These are phyloP conservation scores for Eufriesea mexicana DNA, from an alignment of 1,140 invertebrate species.

Conservation along the genomic window DNA sequence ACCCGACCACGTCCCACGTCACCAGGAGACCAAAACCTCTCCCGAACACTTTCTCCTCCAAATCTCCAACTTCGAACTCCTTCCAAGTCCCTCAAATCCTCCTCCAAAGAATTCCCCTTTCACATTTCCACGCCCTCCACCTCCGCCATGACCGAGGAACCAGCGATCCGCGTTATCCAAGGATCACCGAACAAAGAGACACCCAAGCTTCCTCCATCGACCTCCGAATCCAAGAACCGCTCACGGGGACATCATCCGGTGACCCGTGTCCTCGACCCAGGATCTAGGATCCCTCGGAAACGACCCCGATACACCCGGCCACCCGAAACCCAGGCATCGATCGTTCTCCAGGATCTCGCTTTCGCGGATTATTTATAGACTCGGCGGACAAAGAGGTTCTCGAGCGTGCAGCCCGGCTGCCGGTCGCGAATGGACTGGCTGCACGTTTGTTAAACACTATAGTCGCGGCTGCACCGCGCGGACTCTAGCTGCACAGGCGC, in stretches of 20 bases:
- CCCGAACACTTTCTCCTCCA: background rate
- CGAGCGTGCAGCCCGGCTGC: slow-evolving; percentile 73
- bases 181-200: background rate
- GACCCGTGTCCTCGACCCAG: too few species aligned
- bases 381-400: slow-evolving; percentile 67
- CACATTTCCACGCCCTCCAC: background rate
- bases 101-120: background rate
- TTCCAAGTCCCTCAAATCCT: too few species aligned
- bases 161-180: background rate
- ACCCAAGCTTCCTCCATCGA: background rate
- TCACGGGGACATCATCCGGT: background rate
- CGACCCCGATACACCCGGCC: background rate
- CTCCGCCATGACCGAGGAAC: background rate
- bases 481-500: slow-evolving; percentile 65
- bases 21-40: background rate
- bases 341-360: slow-evolving; percentile 18
- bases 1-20: background rate
- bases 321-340: background rate
- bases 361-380: slow-evolving; percentile 53
- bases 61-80: too few species aligned
- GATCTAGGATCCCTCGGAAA: too few species aligned
- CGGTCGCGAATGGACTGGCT: slow-evolving; percentile 77
- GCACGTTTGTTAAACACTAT: slow-evolving; percentile 70
- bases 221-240: background rate
- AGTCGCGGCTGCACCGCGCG: slow-evolving; percentile 61